These are phyloP conservation scores for Magallana gigas DNA, from an alignment of 1,140 invertebrate species.

Conservation along the genomic window DNA sequence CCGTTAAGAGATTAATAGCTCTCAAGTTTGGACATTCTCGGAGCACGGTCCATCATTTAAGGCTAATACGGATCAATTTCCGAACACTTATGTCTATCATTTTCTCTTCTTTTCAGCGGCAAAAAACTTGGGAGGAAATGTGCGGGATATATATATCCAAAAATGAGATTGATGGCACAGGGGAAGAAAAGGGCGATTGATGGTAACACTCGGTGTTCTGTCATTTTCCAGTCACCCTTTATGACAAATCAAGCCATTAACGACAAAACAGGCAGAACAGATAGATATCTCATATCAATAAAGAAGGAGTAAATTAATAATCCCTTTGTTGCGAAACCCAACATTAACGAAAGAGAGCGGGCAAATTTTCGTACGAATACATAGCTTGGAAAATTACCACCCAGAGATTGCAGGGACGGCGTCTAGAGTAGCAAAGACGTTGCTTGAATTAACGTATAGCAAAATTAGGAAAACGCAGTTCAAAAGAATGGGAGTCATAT, in stretches of 20 bases:
- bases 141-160: background rate
- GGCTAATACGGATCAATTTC: constrained; percentile 33
- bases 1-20: constrained; percentile 20
- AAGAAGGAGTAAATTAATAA: background rate
- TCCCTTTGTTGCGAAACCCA: background rate
- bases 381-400: too few species aligned
- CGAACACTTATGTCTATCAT: constrained; percentile 17
- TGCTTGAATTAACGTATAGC: too few species aligned
- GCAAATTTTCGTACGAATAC: too few species aligned
- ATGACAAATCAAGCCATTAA: constrained; percentile 2
- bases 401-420: too few species aligned
- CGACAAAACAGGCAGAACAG: background rate
- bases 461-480: too few species aligned
- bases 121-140: background rate
- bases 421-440: too few species aligned
- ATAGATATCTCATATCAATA: background rate
- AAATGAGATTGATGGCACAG: background rate
- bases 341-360: background rate
- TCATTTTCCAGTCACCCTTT: background rate
- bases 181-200: background rate
- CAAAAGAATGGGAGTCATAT: too few species aligned
- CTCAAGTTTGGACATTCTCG: constrained; percentile 7
- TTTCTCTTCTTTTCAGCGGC: background rate
- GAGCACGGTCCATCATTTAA: constrained; percentile 17
- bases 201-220: background rate